A percentile compares a stretch with the other conserved stretches of the same genome.
These are phyloP conservation scores for Eupithecia subfuscata DNA, from an alignment of 2,888 invertebrate species.

Conservation along the genomic window DNA sequence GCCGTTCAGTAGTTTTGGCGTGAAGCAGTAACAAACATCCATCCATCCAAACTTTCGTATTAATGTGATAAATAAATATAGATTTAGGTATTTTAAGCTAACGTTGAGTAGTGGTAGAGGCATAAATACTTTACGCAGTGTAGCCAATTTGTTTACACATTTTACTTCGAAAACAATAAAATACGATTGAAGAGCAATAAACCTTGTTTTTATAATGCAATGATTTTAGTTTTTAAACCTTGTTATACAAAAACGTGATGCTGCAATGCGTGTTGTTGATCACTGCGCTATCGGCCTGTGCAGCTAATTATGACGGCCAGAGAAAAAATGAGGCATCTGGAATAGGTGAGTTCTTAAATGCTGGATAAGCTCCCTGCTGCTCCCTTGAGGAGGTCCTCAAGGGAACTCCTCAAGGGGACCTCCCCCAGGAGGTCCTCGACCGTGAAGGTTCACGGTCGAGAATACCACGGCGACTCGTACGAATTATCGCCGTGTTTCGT, in stretches of 20 bases:
- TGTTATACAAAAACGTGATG: neutral
- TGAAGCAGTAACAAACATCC: no score
- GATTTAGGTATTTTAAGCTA: no score
- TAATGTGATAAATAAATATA: no score
- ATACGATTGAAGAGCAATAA: neutral
- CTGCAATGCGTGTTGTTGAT: neutral
- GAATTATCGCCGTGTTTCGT: no score
- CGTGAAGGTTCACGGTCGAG: neutral
- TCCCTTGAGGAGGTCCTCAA: no score
- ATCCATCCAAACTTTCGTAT: no score
- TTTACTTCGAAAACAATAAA: neutral
- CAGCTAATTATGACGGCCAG: neutral
- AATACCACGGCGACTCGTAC: no score
- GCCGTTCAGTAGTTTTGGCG: no score
- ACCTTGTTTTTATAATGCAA: neutral
- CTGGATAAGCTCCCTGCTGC: no score
- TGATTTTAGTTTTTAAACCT: neutral
- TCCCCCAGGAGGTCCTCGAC: no score
- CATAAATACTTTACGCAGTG: neutral
- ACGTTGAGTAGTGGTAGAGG: neutral
- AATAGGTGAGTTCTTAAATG: constrained; percentile 5
- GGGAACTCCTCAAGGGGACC: no score
- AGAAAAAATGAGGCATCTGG: neutral
- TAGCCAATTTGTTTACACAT: neutral
- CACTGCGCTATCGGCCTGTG: neutral